A percentile compares a stretch with the other conserved stretches of the same genome.
These are phyloP conservation scores for Pogonognathellus flavescens DNA, from an alignment of 1,140 invertebrate genomes.

Conservation along the genomic window DNA sequence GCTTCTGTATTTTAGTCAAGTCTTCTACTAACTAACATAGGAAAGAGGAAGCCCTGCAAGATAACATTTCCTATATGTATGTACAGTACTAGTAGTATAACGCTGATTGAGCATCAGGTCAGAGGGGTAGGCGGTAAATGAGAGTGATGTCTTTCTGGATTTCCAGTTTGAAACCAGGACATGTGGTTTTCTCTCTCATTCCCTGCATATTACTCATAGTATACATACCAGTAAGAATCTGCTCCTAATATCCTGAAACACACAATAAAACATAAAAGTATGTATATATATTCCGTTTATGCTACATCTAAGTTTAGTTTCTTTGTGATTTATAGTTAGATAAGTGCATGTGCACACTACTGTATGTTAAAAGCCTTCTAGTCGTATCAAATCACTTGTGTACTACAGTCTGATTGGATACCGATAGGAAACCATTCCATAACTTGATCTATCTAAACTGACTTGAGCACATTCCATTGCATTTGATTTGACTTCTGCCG, in stretches of 20 bases:
- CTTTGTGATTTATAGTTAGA: constrained; percentile 33
- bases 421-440: constrained; percentile 47
- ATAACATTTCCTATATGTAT: no score
- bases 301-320: constrained; percentile 11
- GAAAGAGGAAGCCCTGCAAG: not conserved
- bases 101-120: constrained; percentile 14
- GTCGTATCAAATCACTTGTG: not conserved
- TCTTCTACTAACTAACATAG: constrained; percentile 10
- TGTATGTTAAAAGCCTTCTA: constrained; percentile 37
- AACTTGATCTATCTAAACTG: constrained; percentile 52
- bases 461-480: constrained; percentile 43
- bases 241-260: not conserved
- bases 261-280: not conserved
- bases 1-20: not conserved
- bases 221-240: not conserved
- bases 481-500: constrained; percentile 46
- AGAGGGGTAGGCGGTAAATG: not conserved
- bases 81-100: not conserved
- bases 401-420: constrained; percentile 6
- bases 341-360: not conserved
- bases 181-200: no score
- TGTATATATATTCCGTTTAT: no score
- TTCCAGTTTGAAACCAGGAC: no score
- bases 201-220: not conserved
- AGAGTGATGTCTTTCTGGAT: constrained; percentile 28